A percentile compares a stretch with the other conserved stretches of the same genome.
Evolutionary conservation across 2,888 invertebrate genomes (phyloP).

Genomic region (Bombylius discolor): DNA sequence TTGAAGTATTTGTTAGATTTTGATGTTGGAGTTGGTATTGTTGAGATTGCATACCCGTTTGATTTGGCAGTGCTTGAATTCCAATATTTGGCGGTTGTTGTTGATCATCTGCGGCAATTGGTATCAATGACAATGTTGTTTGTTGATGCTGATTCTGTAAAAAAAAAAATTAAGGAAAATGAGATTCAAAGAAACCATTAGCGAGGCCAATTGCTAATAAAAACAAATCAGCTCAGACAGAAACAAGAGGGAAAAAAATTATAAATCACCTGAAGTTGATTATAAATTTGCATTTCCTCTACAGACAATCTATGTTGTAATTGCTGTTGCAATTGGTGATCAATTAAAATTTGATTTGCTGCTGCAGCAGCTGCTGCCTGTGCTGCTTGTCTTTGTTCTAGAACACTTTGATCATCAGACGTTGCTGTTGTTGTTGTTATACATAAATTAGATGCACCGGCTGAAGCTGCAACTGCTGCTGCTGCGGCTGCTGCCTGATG

Average conservation of each 20-base stretch:
- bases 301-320: slow-evolving; percentile 33
- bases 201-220: too few species aligned
- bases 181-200: too few species aligned
- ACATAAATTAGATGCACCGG: slow-evolving; percentile 16
- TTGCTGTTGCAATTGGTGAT: slow-evolving; percentile 38
- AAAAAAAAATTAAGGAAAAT: too few species aligned
- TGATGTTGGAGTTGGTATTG: slow-evolving; percentile 7
- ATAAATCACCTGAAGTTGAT: slow-evolving; percentile 29
- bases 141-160: slow-evolving; percentile 27
- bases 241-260: background rate
- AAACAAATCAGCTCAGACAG: too few species aligned
- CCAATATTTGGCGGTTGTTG: slow-evolving; percentile 26
- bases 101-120: slow-evolving; percentile 28
- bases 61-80: slow-evolving; percentile 20
- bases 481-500: background rate
- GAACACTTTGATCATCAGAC: slow-evolving; percentile 21
- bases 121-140: slow-evolving; percentile 30
- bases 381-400: slow-evolving; percentile 18
- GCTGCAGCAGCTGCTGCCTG: too few species aligned
- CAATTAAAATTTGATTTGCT: slow-evolving; percentile 30
- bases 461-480: background rate
- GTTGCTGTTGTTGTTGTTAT: slow-evolving; percentile 21
- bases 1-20: slow-evolving; percentile 6
- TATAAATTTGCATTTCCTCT: slow-evolving; percentile 37
- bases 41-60: slow-evolving; percentile 9